Percentiles rank a stretch among this genome's conserved stretches.
Conservation (phyloP, 2,113 vertebrate species). For the Eclectus roratus region DNA sequence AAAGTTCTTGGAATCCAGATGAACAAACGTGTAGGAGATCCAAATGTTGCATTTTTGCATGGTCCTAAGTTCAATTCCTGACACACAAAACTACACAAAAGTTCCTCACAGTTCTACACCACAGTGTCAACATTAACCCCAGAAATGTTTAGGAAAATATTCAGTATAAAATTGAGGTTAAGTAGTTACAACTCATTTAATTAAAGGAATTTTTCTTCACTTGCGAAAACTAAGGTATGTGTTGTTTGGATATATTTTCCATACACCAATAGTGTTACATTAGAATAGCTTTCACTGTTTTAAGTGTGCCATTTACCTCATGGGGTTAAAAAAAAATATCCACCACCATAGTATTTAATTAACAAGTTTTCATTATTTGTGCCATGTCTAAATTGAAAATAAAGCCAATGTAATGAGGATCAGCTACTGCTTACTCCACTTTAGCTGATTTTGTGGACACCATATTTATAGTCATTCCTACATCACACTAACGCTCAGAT, state of each 20-base stretch:
- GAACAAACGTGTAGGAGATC: fast-evolving
- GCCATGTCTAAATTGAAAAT: not conserved
- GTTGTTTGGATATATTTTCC: not conserved
- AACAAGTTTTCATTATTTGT: not conserved
- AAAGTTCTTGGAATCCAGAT: not conserved
- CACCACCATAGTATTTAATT: not conserved
- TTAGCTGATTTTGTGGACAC: not conserved
- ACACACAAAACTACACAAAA: not conserved
- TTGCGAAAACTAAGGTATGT: not conserved
- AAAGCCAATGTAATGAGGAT: not conserved
- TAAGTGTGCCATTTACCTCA: not conserved
- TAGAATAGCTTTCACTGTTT: not conserved
- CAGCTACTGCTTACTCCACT: not conserved
- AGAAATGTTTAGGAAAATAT: not conserved
- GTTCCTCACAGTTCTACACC: not conserved
- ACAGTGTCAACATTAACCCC: not conserved
- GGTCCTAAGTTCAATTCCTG: not conserved
- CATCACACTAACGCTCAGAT: not conserved
- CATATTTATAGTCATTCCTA: not conserved
- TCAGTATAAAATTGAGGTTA: not conserved
- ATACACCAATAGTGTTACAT: fast-evolving
- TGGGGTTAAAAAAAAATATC: not conserved
- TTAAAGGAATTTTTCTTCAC: not conserved
- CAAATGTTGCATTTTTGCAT: not conserved
- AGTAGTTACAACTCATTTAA: not conserved